phyloP scores from a whole-genome alignment of 2,113 vertebrate species.

The Callocephalon fimbriatum region DNA sequence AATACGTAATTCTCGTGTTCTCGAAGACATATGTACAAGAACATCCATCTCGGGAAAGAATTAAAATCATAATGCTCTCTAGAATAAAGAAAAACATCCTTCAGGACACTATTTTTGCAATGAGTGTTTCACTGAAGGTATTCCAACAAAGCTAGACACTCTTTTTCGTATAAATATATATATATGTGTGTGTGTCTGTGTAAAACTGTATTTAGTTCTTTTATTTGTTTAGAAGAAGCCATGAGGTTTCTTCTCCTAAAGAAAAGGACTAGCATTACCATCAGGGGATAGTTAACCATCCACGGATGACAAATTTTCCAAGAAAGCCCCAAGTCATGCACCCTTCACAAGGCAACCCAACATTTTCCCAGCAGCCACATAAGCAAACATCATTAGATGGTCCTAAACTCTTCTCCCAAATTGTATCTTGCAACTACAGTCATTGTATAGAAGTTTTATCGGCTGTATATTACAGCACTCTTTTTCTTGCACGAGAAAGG shows the following conservation, averaged over 20 bases:
- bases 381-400: neutral
- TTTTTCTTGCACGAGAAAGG: neutral
- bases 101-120: neutral
- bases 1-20: neutral
- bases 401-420: neutral
- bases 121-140: neutral
- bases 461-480: neutral
- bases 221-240: neutral
- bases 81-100: neutral
- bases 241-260: neutral
- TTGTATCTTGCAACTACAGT: neutral
- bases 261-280: neutral
- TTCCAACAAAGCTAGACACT: neutral
- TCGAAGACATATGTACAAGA: rapidly evolving
- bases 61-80: neutral
- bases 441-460: neutral
- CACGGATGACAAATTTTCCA: rapidly evolving
- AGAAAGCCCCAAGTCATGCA: rapidly evolving
- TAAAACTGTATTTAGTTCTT: neutral
- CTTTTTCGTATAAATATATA: neutral
- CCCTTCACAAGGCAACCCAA: neutral
- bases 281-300: neutral
- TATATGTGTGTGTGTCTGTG: neutral
- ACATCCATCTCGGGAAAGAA: neutral
- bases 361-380: neutral